Conservation (phyloP, 2,113 vertebrate genomes). For the Larimichthys crocea region DNA sequence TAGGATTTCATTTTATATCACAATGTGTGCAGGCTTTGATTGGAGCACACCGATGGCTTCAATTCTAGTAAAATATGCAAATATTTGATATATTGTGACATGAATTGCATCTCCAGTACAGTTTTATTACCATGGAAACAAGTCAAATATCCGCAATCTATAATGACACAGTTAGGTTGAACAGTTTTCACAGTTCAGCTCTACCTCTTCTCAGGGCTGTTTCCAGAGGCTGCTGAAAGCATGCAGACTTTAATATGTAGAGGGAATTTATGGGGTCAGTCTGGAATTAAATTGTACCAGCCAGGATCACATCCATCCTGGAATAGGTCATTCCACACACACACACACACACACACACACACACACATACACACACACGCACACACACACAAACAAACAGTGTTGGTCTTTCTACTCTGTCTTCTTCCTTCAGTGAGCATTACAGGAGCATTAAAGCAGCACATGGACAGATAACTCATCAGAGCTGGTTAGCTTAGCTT, state of each 20-base stretch:
- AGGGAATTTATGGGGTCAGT: constrained; percentile 62
- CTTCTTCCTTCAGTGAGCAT: neutral
- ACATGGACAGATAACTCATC: neutral
- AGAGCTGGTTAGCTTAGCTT: neutral
- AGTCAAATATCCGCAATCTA: neutral
- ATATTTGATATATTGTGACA: neutral
- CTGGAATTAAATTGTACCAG: constrained; percentile 51
- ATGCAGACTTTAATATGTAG: constrained; percentile 40
- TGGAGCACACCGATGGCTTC: neutral
- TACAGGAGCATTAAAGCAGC: neutral
- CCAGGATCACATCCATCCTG: constrained; percentile 34
- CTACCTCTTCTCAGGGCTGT: neutral
- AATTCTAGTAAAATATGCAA: neutral
- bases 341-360: neutral
- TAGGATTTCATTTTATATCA: neutral
- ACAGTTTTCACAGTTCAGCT: neutral
- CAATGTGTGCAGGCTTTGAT: neutral
- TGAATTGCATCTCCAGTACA: neutral
- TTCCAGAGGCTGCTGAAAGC: constrained; percentile 32
- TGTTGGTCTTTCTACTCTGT: neutral
- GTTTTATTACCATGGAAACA: neutral
- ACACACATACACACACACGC: neutral
- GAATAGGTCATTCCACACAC: constrained; percentile 28
- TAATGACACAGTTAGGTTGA: neutral
- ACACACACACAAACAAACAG: neutral